Percentiles rank a stretch among this genome's conserved stretches.
Evolutionary conservation across 2,113 vertebrate species (phyloP).

Genomic region (Nyctereutes procyonoides): DNA sequence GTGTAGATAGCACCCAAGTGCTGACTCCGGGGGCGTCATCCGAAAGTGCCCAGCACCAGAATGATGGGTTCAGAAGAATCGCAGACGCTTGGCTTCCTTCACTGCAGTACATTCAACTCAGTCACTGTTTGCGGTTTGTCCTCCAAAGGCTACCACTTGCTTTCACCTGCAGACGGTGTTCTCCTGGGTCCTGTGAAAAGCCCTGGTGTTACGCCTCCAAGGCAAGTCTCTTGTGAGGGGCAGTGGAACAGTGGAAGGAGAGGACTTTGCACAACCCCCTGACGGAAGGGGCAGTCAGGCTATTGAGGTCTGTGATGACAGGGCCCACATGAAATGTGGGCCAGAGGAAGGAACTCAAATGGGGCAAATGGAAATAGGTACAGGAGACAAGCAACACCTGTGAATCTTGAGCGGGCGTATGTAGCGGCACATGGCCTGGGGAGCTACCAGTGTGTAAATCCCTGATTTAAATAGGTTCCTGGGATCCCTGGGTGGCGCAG

Average conservation of each 20-base stretch:
- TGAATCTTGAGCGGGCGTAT: rapidly evolving
- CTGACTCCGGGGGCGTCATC: background rate
- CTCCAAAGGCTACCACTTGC: background rate
- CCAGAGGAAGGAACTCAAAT: background rate
- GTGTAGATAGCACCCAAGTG: too few relatives aligned
- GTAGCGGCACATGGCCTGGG: rapidly evolving
- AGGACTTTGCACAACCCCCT: rapidly evolving
- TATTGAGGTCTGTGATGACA: background rate
- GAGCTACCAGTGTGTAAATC: rapidly evolving
- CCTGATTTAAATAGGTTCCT: background rate
- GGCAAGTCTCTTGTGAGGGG: background rate
- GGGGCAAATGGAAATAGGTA: background rate
- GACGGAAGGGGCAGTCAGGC: background rate
- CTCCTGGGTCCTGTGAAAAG: background rate
- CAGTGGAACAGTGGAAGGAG: rapidly evolving
- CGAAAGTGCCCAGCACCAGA: background rate
- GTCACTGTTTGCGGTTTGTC: background rate
- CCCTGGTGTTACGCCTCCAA: rapidly evolving
- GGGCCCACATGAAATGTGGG: background rate
- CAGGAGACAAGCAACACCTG: too few relatives aligned
- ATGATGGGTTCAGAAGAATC: too few relatives aligned
- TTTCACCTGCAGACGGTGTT: background rate
- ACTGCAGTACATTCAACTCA: too few relatives aligned
- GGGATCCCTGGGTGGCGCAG: too few relatives aligned
- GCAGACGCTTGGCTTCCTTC: background rate